These are phyloP conservation scores for Branchipolynoe longqiensis DNA, from an alignment of 2,888 invertebrate species.

Conservation along the genomic window DNA sequence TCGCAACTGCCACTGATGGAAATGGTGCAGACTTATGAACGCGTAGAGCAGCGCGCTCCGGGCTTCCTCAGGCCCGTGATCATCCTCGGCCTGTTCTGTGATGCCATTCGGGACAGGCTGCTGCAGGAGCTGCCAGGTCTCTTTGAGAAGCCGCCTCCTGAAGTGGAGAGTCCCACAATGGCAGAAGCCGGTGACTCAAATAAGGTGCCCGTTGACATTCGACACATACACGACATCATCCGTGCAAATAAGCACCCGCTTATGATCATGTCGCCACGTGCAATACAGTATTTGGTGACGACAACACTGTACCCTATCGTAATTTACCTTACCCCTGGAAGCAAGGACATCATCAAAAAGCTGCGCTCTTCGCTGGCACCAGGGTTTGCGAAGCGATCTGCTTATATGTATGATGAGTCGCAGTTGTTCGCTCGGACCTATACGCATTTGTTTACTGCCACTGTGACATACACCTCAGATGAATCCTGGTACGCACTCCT, in stretches of 20 bases:
- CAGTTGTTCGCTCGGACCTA: conserved; percentile 63
- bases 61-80: conserved; percentile 65
- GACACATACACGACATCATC: conserved; percentile 62
- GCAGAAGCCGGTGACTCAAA: conserved; percentile 54
- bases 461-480: conserved; percentile 66
- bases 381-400: conserved; percentile 63
- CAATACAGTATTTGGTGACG: conserved; percentile 63
- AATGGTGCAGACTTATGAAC: conserved; percentile 65
- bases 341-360: conserved; percentile 65
- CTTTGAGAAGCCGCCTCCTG: conserved; percentile 62
- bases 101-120: conserved; percentile 64
- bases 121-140: conserved; percentile 63
- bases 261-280: conserved; percentile 65
- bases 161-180: conserved; percentile 61
- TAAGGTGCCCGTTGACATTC: conserved; percentile 58
- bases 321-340: conserved; percentile 66
- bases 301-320: conserved; percentile 68
- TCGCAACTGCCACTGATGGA: conserved; percentile 23
- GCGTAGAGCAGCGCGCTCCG: conserved; percentile 62
- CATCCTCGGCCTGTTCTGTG: conserved; percentile 69
- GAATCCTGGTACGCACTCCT: conserved; percentile 67
- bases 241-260: conserved; percentile 65
- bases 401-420: conserved; percentile 67
- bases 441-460: conserved; percentile 65
- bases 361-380: conserved; percentile 66